Evolutionary conservation across 2,888 invertebrate genomes (phyloP).

Genomic region (Drosophila ezoana): DNA sequence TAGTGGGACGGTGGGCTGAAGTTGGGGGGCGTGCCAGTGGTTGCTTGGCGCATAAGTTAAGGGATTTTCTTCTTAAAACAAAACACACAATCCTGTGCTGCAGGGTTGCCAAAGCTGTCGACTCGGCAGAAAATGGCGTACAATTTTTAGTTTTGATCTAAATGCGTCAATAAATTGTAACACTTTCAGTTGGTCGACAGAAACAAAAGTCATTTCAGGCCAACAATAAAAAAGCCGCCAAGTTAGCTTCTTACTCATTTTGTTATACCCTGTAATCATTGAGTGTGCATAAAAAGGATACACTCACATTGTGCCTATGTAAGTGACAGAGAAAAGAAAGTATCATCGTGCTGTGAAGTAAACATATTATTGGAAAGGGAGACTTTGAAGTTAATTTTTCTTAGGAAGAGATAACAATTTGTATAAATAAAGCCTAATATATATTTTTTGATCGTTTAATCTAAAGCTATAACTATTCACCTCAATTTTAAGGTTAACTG

Average conservation of each 20-base stretch:
- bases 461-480: too few relatives aligned
- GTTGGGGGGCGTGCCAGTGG: slow-evolving; percentile 27
- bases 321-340: not conserved
- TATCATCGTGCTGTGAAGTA: too few relatives aligned
- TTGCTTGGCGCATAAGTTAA: slow-evolving; percentile 49
- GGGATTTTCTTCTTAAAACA: slow-evolving; percentile 69
- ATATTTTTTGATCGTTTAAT: too few relatives aligned
- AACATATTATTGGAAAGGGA: too few relatives aligned
- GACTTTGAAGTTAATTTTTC: too few relatives aligned
- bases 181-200: slow-evolving; percentile 66
- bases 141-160: slow-evolving; percentile 79
- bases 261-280: slow-evolving; percentile 18
- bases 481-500: too few relatives aligned
- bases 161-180: slow-evolving; percentile 79
- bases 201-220: slow-evolving; percentile 70
- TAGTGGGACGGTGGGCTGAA: not conserved
- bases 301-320: not conserved
- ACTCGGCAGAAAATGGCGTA: slow-evolving; percentile 63
- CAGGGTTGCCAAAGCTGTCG: slow-evolving; percentile 49
- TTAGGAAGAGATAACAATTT: too few relatives aligned
- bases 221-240: slow-evolving; percentile 53
- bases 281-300: not conserved
- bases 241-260: slow-evolving; percentile 29
- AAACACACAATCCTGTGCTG: slow-evolving; percentile 38
- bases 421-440: too few relatives aligned